phyloP scores from a whole-genome alignment of 2,797 vertebrate genomes.

The Pristis pectinata region DNA sequence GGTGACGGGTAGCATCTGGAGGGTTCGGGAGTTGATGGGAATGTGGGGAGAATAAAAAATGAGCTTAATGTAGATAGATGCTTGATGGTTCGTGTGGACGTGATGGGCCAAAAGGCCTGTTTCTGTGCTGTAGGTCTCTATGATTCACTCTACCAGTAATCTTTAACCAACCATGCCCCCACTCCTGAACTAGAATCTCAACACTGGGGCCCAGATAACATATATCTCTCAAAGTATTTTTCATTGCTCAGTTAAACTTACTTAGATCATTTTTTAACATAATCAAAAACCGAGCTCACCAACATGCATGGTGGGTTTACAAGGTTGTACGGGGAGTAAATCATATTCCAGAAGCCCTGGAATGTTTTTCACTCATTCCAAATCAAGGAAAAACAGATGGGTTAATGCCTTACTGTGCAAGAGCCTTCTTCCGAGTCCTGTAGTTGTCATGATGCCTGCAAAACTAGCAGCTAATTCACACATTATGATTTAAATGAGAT shows the following conservation, averaged over 20 bases:
- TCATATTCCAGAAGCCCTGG: neutral
- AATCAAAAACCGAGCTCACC: neutral
- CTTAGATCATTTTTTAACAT: neutral
- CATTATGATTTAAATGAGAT: conserved; percentile 21
- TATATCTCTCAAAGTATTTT: neutral
- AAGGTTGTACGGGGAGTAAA: neutral
- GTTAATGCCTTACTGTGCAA: neutral
- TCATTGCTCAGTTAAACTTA: neutral
- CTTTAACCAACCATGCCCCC: neutral
- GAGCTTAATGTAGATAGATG: no score
- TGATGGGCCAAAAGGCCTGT: no score
- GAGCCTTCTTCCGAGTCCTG: neutral
- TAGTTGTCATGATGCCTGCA: neutral
- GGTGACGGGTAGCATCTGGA: no score
- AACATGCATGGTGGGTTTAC: neutral
- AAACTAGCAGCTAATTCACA: neutral
- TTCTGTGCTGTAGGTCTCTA: no score
- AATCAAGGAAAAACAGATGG: neutral
- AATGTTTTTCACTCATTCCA: neutral
- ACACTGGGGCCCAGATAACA: neutral
- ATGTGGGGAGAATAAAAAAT: no score
- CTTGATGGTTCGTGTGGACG: no score
- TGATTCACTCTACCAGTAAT: no score
- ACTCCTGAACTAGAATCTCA: neutral
- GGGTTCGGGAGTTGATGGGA: no score